phyloP scores from a whole-genome alignment of 2,797 vertebrate genomes.

The Siniperca scherzeri region DNA sequence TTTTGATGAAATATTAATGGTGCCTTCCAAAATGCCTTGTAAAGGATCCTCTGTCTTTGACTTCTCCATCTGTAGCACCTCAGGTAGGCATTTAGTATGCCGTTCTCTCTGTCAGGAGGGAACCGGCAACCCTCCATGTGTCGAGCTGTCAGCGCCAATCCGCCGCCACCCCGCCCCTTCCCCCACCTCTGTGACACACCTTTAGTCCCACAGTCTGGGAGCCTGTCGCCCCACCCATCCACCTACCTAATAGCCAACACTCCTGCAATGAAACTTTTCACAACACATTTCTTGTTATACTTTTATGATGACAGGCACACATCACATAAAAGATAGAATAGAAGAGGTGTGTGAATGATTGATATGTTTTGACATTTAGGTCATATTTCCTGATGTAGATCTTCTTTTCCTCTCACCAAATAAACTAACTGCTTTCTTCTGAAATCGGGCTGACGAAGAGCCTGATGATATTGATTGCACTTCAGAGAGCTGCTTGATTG shows the following conservation, averaged over 20 bases:
- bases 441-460: constrained; percentile 57
- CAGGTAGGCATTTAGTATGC: constrained; percentile 85
- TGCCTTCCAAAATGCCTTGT: constrained; percentile 84
- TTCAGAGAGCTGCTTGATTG: constrained; percentile 74
- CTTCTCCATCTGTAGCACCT: constrained; percentile 85
- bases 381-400: constrained; percentile 55
- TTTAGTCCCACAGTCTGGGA: constrained; percentile 70
- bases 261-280: constrained; percentile 52
- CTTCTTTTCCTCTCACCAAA: constrained; percentile 56
- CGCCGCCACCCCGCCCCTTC: constrained; percentile 55
- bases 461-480: constrained; percentile 76
- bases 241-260: constrained; percentile 29
- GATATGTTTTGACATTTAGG: constrained; percentile 59
- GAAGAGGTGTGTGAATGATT: constrained; percentile 49
- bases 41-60: constrained; percentile 84
- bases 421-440: constrained; percentile 61
- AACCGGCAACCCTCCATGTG: constrained; percentile 73
- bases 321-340: constrained; percentile 60
- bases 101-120: constrained; percentile 78
- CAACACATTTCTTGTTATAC: constrained; percentile 15
- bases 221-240: constrained; percentile 44
- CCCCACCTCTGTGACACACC: constrained; percentile 76
- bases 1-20: constrained; percentile 87
- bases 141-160: constrained; percentile 79
- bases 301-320: constrained; percentile 38